Evolutionary conservation across 2,113 vertebrate genomes (phyloP), one percentile per base, ranked within the genome.

Genomic region (Triplophysa rosa): DNA sequence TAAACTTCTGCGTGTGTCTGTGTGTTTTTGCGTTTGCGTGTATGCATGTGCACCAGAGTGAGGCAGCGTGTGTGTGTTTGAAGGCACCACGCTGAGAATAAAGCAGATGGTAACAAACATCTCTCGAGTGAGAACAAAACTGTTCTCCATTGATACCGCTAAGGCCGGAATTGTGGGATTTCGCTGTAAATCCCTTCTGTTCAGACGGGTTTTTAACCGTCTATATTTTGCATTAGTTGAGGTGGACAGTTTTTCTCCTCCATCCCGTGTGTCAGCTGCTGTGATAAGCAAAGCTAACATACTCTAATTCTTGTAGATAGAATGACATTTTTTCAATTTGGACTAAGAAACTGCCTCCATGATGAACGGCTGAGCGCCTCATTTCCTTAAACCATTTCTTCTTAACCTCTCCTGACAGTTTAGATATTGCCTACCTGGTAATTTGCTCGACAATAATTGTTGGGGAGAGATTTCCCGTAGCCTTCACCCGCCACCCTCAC

Each of bases 401-500:
- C 86, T 94, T 98, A 97, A 98, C 95, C 95, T 96, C 94, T 93
- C 88, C 86, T 96, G 96, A 97, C 96, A 97, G 95, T 90, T 94
- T 93, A 94, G 92, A 95, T 95, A 96, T 97, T 96, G 95, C 93
- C 94, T 95, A 94, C 93, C 94, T 94, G 91, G 95, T 96, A 95
- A 97, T 98, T 97, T 96, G 94, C 92, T 91, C 90, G 86, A 90
- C 94, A 94, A 94, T 98, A 96, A 98, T 95, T 95, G 95, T 93
- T 95, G 94, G 90, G 94, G 91, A 92, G 95, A 95, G 93, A 92
- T 92, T 95, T 92, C 88, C 90, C 90, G 89, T 14, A 91, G 92
- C 90, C 94, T 95, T 95, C 96, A 96, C 95, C 94, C 94, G 96
- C 94, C 94, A 95, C 95, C 94, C 95, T 95, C 94, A 97, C 97